phyloP scores from a whole-genome alignment of 53 echinoderm and acorn worm genomes.

The Glandiceps talaboti region DNA sequence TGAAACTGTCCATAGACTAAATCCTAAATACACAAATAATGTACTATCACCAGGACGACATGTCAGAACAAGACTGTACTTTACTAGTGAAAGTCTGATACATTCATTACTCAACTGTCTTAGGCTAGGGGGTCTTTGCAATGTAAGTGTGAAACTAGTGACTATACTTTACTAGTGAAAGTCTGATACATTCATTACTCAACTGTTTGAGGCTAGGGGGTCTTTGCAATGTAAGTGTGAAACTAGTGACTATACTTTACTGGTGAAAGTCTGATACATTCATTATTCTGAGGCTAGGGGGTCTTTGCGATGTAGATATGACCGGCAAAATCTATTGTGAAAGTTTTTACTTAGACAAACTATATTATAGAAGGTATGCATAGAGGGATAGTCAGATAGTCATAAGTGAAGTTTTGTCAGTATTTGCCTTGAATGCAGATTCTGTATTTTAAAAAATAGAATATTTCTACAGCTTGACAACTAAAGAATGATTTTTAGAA shows the following conservation, averaged over 20 bases:
- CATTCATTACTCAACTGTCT: conserved; percentile 86
- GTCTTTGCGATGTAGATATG: conserved; percentile 86
- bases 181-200: conserved; percentile 87
- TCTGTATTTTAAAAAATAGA: background rate
- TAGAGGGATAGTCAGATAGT: too few species aligned
- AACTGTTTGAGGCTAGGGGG: conserved; percentile 75
- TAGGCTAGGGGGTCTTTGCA: conserved; percentile 67
- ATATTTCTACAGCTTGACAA: background rate
- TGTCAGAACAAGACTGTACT: conserved; percentile 85
- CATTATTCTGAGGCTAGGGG: conserved; percentile 68
- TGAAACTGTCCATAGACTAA: conserved; percentile 77
- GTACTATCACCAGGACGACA: conserved; percentile 89
- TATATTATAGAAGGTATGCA: too few species aligned
- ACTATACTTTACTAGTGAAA: conserved; percentile 97
- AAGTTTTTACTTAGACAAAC: too few species aligned
- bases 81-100: conserved; percentile 97
- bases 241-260: conserved; percentile 98
- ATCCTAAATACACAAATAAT: conserved; percentile 77
- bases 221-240: conserved; percentile 89
- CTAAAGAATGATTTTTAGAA: background rate
- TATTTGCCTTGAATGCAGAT: too few species aligned
- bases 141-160: too few species aligned
- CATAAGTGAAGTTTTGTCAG: too few species aligned
- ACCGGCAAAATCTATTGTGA: too few species aligned
- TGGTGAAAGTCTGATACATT: conserved; percentile 95